These are phyloP conservation scores for Caranx ignobilis DNA, from an alignment of 2,113 vertebrate species.

Conservation along the genomic window DNA sequence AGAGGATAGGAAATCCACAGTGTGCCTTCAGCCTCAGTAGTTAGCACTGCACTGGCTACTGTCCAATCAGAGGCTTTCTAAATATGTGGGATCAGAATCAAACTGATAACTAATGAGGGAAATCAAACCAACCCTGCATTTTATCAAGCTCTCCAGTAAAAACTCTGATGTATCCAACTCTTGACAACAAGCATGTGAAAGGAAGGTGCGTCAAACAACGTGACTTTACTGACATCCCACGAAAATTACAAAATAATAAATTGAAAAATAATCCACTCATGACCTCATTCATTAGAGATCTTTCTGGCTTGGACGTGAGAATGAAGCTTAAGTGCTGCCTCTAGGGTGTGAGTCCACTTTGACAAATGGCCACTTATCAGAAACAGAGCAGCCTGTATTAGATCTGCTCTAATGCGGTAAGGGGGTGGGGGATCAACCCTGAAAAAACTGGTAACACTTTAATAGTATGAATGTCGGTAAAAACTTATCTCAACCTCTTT, in stretches of 20 bases:
- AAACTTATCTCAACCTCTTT: slow-evolving; percentile 6
- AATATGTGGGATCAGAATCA: slow-evolving; percentile 23
- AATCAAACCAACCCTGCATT: slow-evolving; percentile 28
- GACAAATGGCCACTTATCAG: slow-evolving; percentile 68
- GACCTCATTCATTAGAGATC: slow-evolving; percentile 17
- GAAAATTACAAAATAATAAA: slow-evolving; percentile 5
- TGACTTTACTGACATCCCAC: background rate
- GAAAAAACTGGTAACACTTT: slow-evolving; percentile 10
- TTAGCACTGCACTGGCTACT: background rate
- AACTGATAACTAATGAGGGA: slow-evolving; percentile 10
- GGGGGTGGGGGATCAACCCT: background rate
- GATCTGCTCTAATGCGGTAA: slow-evolving; percentile 27
- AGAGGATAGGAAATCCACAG: background rate
- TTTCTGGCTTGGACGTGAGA: slow-evolving; percentile 32
- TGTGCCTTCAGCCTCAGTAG: slow-evolving; percentile 12
- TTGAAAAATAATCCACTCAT: background rate
- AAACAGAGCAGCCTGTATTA: slow-evolving; percentile 49
- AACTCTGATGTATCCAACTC: slow-evolving; percentile 17
- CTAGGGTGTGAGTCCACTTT: slow-evolving; percentile 31
- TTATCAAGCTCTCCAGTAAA: slow-evolving; percentile 22
- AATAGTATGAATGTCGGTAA: background rate
- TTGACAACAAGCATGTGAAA: background rate
- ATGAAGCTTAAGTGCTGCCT: slow-evolving; percentile 34
- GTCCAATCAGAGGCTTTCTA: background rate
- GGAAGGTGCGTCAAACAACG: background rate